A percentile compares a stretch with the other conserved stretches of the same genome.
These are phyloP conservation scores for Phocoena sinus DNA, from an alignment of 2,113 vertebrate species.

Conservation along the genomic window DNA sequence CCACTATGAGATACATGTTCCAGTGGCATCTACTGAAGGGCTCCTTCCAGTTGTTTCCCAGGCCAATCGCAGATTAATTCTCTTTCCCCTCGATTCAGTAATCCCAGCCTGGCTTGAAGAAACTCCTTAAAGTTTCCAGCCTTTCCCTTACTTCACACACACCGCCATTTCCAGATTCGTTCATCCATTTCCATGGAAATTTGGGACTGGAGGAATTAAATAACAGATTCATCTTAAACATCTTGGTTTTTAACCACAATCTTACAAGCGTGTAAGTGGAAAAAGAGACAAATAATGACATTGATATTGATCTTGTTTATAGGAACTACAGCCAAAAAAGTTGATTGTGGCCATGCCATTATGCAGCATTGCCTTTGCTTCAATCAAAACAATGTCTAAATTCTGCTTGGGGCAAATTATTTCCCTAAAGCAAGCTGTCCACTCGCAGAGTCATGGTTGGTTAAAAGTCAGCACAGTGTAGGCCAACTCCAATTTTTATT, in stretches of 20 bases:
- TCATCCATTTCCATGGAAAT: neutral
- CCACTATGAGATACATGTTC: neutral
- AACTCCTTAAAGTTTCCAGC: neutral
- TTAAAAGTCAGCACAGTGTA: neutral
- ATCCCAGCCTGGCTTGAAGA: neutral
- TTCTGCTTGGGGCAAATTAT: neutral
- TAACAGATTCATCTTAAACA: conserved; percentile 3
- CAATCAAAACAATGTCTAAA: neutral
- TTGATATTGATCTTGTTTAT: conserved; percentile 30
- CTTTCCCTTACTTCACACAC: neutral
- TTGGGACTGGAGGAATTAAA: neutral
- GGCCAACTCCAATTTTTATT: neutral
- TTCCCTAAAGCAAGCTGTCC: neutral
- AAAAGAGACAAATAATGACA: neutral
- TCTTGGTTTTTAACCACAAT: neutral
- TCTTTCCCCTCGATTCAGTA: neutral
- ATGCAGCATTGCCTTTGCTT: neutral
- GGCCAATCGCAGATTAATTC: neutral
- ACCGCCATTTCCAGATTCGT: neutral
- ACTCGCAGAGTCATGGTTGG: neutral
- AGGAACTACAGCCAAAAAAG: conserved; percentile 24
- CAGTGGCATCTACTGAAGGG: neutral
- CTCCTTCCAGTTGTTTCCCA: neutral
- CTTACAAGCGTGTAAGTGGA: neutral
- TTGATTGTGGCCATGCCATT: neutral